phyloP scores from a whole-genome alignment of 2,113 vertebrate genomes.

The Epinephelus fuscoguttatus region DNA sequence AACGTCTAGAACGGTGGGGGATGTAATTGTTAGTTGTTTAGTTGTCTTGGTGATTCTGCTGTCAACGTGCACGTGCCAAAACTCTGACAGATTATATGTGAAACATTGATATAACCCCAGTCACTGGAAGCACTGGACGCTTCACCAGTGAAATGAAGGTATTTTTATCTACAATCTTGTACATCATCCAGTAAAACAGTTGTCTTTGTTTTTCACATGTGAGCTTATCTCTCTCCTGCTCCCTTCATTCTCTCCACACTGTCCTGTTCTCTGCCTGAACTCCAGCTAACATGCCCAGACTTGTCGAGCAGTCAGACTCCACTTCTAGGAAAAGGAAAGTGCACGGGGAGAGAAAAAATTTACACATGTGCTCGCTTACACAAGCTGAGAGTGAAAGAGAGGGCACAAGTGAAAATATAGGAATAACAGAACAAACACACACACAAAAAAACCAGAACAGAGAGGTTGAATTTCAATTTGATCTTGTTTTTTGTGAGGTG shows the following conservation, averaged over 20 bases:
- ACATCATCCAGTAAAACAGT: background rate
- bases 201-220: background rate
- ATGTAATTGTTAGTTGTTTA: background rate
- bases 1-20: background rate
- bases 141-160: background rate
- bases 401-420: conserved; percentile 9
- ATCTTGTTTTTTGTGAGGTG: conserved; percentile 22
- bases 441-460: background rate
- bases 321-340: conserved; percentile 52
- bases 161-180: background rate
- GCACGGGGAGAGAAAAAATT: conserved; percentile 48
- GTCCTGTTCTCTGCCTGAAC: conserved; percentile 43
- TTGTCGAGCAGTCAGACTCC: conserved; percentile 51
- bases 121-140: background rate
- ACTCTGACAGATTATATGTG: background rate
- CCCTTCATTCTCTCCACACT: conserved; percentile 26
- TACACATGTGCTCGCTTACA: conserved; percentile 26
- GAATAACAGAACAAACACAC: conserved; percentile 3
- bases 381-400: conserved; percentile 3
- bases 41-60: background rate
- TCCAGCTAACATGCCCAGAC: conserved; percentile 68
- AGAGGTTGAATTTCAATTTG: conserved; percentile 1
- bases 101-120: too few relatives aligned
- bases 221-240: conserved; percentile 12
- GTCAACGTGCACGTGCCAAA: background rate